A percentile compares a stretch with the other conserved stretches of the same genome.
These are phyloP conservation scores for Macrotrachela quadricornifera DNA, from an alignment of 1,140 invertebrate species.

Conservation along the genomic window DNA sequence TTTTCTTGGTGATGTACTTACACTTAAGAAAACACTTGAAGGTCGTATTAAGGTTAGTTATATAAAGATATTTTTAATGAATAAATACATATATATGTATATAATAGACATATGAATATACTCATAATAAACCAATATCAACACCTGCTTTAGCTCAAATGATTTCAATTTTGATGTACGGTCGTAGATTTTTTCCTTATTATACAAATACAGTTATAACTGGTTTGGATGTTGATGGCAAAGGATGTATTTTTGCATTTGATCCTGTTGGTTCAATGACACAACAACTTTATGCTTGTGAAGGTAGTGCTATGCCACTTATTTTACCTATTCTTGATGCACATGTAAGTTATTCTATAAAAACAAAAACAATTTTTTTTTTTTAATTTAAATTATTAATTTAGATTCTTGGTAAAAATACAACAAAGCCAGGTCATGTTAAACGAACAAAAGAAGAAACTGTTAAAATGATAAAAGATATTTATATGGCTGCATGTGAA, in stretches of 20 bases:
- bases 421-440: neutral
- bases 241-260: constrained; percentile 78
- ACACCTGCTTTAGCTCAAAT: constrained; percentile 78
- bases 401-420: neutral
- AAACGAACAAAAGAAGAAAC: constrained; percentile 52
- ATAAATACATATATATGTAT: no score
- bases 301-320: constrained; percentile 43
- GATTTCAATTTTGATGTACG: constrained; percentile 81
- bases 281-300: constrained; percentile 49
- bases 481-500: constrained; percentile 85
- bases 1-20: constrained; percentile 34
- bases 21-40: constrained; percentile 31
- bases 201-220: constrained; percentile 85
- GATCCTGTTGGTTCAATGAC: constrained; percentile 89
- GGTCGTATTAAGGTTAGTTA: neutral
- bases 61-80: no score
- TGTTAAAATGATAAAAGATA: constrained; percentile 64
- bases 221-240: constrained; percentile 48
- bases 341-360: constrained; percentile 46
- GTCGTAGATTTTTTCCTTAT: constrained; percentile 92
- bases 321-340: constrained; percentile 39
- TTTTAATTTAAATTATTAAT: constrained; percentile 17
- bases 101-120: constrained; percentile 59
- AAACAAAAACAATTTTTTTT: no score
- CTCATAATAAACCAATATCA: constrained; percentile 76